Evolutionary conservation across 2,797 vertebrate genomes (phyloP).

Genomic region (Pangasius larnaudii): DNA sequence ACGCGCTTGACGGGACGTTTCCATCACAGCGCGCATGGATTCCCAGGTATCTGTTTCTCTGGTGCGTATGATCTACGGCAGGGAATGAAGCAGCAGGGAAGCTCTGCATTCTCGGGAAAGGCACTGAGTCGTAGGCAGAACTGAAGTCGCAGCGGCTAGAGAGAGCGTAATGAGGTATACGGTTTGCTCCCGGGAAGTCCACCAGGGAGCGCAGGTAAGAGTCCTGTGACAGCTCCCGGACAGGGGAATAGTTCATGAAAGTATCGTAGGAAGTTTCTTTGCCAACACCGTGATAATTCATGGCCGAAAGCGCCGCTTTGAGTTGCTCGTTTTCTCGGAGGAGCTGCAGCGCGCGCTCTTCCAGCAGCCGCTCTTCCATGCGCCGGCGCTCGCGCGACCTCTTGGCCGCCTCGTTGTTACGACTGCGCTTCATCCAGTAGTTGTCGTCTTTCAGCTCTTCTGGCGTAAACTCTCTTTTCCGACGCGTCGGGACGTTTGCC

Average conservation of each 20-base stretch:
- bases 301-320: conserved; percentile 61
- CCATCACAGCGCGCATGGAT: background rate
- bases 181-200: background rate
- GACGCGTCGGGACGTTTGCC: conserved; percentile 41
- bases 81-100: background rate
- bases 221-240: conserved; percentile 1
- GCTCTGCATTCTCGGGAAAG: background rate
- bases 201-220: background rate
- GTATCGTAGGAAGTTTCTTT: background rate
- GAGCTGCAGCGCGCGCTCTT: conserved; percentile 53
- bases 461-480: conserved; percentile 62
- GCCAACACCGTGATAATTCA: conserved; percentile 41
- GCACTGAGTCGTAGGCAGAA: conserved; percentile 10
- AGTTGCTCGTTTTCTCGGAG: conserved; percentile 67
- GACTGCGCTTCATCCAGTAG: conserved; percentile 69
- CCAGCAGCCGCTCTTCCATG: conserved; percentile 59
- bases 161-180: background rate
- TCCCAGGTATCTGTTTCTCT: conserved; percentile 4
- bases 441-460: conserved; percentile 62
- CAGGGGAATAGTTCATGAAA: background rate
- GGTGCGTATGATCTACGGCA: conserved; percentile 5
- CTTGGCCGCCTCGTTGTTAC: conserved; percentile 71
- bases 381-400: conserved; percentile 67
- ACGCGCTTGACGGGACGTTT: background rate
- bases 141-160: background rate